Evolutionary conservation across 2,888 invertebrate genomes (phyloP), one percentile per base, ranked within the genome.

Genomic region (Caradrina clavipalpis): DNA sequence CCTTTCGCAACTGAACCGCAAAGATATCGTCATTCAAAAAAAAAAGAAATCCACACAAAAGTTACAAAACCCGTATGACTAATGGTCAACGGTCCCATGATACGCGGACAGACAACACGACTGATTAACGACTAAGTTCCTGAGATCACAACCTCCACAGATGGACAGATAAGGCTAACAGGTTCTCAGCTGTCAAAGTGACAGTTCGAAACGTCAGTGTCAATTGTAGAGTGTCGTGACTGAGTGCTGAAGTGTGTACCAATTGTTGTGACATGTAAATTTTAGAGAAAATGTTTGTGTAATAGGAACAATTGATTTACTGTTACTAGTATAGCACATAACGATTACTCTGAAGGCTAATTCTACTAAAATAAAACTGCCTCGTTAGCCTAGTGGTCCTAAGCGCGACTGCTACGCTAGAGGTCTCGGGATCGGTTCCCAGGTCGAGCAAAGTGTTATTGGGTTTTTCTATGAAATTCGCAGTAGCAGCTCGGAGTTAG

Each of bases 81-180:
- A 87, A 89, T 88, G 85, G 77, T 66, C 76, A 56, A 45, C 59
- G 17, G 73, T 74, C 73, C 73, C 68, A 57, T 67, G 71, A 76
- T 71, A 81, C 73, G 70, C 76, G 64, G 77, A 77, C 86, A 87
- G 86, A 61, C 78, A 80, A 90, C 89, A 90, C 73, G 88, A 55
- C 85, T 91, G 91, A 90, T 90, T 89, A 90, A 90, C 89, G 88
- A 83, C 77, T 64, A 53, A 73, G 70, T 80, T 78, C 62, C 83
- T 59, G 63, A 80, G 83, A 76, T 74, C 73, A 21, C 74, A 72
- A 57, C 75, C 72, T 71, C 56, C 68, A 71, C 81, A 80, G 81
- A 85, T 78, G 69, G 70, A 80, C 64, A 77, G 80, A 84, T 84
- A 84, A 78, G 78, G 39, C 67, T 63, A 69, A 77, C 81, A 77